These are phyloP conservation scores for Serilophus lunatus DNA, from an alignment of 2,113 vertebrate genomes.

Conservation along the genomic window DNA sequence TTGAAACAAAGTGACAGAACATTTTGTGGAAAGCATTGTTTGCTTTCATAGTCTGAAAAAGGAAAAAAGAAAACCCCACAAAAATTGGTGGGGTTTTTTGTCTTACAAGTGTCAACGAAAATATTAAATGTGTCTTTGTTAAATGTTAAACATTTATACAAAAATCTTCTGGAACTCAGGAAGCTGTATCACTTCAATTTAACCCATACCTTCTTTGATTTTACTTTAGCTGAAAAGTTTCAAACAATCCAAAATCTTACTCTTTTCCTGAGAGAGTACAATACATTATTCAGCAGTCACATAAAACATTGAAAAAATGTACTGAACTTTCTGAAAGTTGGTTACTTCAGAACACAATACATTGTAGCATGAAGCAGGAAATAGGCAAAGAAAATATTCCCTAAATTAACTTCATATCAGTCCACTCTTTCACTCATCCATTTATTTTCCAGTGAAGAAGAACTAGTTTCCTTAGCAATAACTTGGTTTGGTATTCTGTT, in stretches of 20 bases:
- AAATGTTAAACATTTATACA: background rate
- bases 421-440: background rate
- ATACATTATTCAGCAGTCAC: background rate
- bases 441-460: background rate
- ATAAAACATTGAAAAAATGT: background rate
- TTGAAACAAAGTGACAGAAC: background rate
- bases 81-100: background rate
- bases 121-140: background rate
- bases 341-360: background rate
- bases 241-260: background rate
- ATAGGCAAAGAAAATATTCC: background rate
- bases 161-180: accelerated
- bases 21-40: background rate
- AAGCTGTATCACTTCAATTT: background rate
- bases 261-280: background rate
- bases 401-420: background rate
- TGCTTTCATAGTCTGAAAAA: background rate
- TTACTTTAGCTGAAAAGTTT: background rate
- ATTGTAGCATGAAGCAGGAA: background rate
- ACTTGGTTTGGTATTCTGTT: background rate
- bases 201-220: background rate
- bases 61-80: background rate
- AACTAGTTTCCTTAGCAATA: background rate
- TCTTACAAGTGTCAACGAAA: background rate
- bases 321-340: background rate